A percentile compares a stretch with the other conserved stretches of the same genome.
These are phyloP conservation scores for Melipona beecheii DNA, from an alignment of 2,888 invertebrate species.

Conservation along the genomic window DNA sequence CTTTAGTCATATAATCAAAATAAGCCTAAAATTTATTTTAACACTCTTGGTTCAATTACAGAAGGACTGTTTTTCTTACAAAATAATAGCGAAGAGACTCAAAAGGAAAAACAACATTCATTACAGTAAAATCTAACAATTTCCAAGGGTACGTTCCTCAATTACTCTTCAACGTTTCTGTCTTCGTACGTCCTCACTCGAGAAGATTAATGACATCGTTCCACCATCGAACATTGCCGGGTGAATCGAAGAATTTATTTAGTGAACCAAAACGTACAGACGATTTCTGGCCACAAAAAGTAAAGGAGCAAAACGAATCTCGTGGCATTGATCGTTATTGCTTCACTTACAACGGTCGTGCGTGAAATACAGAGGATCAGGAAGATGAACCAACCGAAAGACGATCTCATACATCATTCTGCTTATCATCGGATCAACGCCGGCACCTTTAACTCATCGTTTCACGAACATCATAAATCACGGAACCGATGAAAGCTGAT, in stretches of 20 bases:
- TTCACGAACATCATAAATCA: slow-evolving; percentile 40
- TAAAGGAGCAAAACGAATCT: not conserved
- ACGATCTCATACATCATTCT: slow-evolving; percentile 19
- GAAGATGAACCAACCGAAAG: slow-evolving; percentile 16
- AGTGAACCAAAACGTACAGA: not conserved
- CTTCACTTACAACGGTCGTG: not conserved
- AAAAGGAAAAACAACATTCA: not conserved
- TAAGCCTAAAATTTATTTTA: no score
- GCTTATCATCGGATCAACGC: slow-evolving; percentile 41
- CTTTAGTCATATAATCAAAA: no score
- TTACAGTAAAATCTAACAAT: not conserved
- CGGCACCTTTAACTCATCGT: slow-evolving; percentile 41
- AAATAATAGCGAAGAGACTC: no score
- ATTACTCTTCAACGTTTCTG: not conserved
- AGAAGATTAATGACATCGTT: slow-evolving; percentile 29
- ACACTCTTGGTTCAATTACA: no score
- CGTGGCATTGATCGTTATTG: not conserved
- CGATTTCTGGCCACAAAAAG: not conserved
- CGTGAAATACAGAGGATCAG: slow-evolving; percentile 13
- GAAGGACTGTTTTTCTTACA: no score
- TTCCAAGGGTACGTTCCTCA: not conserved
- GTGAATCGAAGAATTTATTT: slow-evolving; percentile 8
- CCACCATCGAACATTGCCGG: not conserved
- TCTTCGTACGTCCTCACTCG: not conserved
- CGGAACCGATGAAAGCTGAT: slow-evolving; percentile 30